These are phyloP conservation scores for Pogonognathellus flavescens DNA, from an alignment of 1,140 invertebrate species.

Conservation along the genomic window DNA sequence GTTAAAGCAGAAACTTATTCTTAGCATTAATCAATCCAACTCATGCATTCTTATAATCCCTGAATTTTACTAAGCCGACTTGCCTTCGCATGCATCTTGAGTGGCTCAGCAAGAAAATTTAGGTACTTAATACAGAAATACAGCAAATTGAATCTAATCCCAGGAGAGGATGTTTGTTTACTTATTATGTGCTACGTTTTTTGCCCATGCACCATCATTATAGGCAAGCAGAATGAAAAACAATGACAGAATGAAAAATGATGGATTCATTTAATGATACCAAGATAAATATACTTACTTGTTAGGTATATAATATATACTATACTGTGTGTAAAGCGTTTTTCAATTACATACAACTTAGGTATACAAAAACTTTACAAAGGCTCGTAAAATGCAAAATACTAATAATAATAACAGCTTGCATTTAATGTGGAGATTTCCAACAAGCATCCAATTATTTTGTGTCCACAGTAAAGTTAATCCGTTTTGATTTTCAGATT, in stretches of 20 bases:
- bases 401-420: background rate
- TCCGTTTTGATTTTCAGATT: background rate
- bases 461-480: background rate
- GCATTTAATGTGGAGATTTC: background rate
- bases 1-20: constrained; percentile 7
- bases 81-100: background rate
- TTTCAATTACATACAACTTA: too few relatives aligned
- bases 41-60: constrained; percentile 10
- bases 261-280: constrained; percentile 11
- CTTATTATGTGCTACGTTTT: background rate
- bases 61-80: background rate
- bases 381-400: background rate
- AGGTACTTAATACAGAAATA: too few relatives aligned
- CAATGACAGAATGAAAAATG: constrained; percentile 10
- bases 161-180: background rate
- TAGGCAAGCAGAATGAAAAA: background rate
- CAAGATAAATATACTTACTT: too few relatives aligned
- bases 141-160: too few relatives aligned
- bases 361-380: background rate
- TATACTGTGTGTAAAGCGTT: background rate
- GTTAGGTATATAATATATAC: background rate
- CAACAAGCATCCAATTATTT: background rate
- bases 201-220: too few relatives aligned
- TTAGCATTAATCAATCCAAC: background rate
- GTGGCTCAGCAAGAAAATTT: too few relatives aligned